These are phyloP conservation scores for Gorsachius goisagi DNA, from an alignment of 2,113 vertebrate genomes.

Conservation along the genomic window DNA sequence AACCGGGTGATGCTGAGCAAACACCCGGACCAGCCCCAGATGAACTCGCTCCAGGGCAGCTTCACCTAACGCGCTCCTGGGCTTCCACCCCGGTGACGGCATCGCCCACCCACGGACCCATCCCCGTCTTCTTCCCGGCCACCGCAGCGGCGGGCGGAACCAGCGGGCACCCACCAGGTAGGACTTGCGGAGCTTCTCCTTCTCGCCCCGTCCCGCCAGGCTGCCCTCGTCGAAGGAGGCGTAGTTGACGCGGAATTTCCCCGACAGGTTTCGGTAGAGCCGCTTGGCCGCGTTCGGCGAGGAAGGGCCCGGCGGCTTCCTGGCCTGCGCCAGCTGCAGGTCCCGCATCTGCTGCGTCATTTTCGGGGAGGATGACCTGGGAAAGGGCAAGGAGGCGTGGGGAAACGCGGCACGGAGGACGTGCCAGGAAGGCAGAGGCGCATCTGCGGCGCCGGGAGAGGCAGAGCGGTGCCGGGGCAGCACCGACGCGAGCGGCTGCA, in stretches of 20 bases:
- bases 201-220: slow-evolving; percentile 78
- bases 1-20: neutral
- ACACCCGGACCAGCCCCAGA: neutral
- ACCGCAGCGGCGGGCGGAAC: neutral
- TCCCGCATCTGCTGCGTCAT: slow-evolving; percentile 88
- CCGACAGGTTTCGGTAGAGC: slow-evolving; percentile 91
- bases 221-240: slow-evolving; percentile 81
- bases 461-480: neutral
- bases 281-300: slow-evolving; percentile 88
- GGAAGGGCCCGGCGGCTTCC: slow-evolving; percentile 81
- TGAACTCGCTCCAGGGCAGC: neutral
- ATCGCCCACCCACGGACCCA: accelerated
- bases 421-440: neutral
- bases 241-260: slow-evolving; percentile 88
- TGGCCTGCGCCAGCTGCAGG: slow-evolving; percentile 75
- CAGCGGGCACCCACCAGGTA: slow-evolving; percentile 74
- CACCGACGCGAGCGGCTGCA: accelerated
- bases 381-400: neutral
- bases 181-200: slow-evolving; percentile 86
- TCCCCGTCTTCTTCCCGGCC: accelerated
- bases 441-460: neutral
- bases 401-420: neutral
- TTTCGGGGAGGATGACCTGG: slow-evolving; percentile 85
- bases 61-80: neutral
- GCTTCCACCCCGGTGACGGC: neutral